Evolutionary conservation across 92 coral and sea anemone species (phyloP).

Genomic region (Siderastrea siderea): DNA sequence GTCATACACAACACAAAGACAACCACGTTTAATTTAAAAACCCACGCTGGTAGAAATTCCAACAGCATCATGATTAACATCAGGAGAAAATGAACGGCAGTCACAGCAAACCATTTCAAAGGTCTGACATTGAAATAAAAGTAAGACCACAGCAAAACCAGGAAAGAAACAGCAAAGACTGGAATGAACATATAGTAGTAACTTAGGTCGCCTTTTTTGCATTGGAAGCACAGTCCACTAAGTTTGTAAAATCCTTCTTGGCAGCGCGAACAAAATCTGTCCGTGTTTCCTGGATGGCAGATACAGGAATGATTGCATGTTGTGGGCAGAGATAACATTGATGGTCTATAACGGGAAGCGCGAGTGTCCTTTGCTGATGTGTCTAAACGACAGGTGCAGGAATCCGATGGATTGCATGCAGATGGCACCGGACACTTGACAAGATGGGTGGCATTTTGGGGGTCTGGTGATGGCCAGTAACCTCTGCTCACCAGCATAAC

Average conservation of each 20-base stretch:
- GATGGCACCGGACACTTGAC: conserved; percentile 48
- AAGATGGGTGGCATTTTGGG: conserved; percentile 60
- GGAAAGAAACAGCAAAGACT: conserved; percentile 49
- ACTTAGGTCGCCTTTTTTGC: conserved; percentile 45
- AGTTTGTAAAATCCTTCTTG: conserved; percentile 57
- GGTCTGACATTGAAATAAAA: conserved; percentile 12
- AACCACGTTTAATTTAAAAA: conserved; percentile 63
- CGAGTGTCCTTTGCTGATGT: not conserved
- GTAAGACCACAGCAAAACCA: conserved; percentile 55
- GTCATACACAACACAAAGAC: conserved; percentile 65
- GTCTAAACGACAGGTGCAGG: conserved; percentile 48
- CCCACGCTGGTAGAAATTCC: conserved; percentile 71
- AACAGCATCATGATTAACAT: conserved; percentile 53
- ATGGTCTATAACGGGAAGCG: not conserved
- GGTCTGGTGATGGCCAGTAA: conserved; percentile 74
- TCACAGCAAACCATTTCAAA: conserved; percentile 54
- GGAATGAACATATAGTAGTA: conserved; percentile 49
- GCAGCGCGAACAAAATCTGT: conserved; percentile 76
- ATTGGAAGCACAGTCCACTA: conserved; percentile 63
- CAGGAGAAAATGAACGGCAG: conserved; percentile 50
- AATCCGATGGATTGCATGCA: conserved; percentile 69
- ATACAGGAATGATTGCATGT: conserved; percentile 55
- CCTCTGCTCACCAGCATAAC: conserved; percentile 49
- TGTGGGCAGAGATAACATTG: conserved; percentile 42
- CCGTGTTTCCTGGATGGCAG: conserved; percentile 66